These are phyloP conservation scores for Apus apus DNA, from an alignment of 2,113 vertebrate genomes.

Conservation along the genomic window DNA sequence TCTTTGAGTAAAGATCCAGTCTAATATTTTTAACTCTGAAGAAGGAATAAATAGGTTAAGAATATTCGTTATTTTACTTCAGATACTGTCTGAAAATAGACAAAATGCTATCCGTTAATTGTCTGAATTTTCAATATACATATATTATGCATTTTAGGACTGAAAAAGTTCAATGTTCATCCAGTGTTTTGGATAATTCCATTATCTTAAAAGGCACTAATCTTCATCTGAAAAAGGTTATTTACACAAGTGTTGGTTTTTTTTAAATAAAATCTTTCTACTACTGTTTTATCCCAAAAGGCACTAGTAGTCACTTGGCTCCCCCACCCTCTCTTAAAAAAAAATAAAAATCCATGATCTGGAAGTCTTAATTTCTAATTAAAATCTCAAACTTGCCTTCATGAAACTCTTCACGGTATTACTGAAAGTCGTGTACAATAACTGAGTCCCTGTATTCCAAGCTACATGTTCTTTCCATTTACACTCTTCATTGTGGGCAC, in stretches of 20 bases:
- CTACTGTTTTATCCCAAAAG: background rate
- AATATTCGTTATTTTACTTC: background rate
- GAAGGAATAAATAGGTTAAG: background rate
- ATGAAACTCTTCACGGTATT: background rate
- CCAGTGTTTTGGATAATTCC: background rate
- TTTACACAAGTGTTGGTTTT: background rate
- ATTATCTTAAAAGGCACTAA: background rate
- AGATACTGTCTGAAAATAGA: background rate
- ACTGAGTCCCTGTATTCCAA: background rate
- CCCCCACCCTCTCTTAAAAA: background rate
- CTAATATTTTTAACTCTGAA: background rate
- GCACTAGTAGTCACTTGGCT: background rate
- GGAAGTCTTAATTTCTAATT: background rate
- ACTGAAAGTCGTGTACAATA: background rate
- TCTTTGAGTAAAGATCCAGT: background rate
- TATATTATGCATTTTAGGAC: background rate
- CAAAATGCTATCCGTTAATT: background rate
- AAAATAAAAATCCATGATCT: no score
- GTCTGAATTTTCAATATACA: background rate
- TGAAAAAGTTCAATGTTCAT: background rate
- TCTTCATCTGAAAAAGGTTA: background rate
- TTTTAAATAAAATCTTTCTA: background rate
- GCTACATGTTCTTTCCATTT: background rate
- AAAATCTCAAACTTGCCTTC: background rate
- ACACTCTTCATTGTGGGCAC: background rate